These are phyloP conservation scores for Eulemur mongoz DNA, from an alignment of 2,797 vertebrate genomes.

Conservation along the genomic window DNA sequence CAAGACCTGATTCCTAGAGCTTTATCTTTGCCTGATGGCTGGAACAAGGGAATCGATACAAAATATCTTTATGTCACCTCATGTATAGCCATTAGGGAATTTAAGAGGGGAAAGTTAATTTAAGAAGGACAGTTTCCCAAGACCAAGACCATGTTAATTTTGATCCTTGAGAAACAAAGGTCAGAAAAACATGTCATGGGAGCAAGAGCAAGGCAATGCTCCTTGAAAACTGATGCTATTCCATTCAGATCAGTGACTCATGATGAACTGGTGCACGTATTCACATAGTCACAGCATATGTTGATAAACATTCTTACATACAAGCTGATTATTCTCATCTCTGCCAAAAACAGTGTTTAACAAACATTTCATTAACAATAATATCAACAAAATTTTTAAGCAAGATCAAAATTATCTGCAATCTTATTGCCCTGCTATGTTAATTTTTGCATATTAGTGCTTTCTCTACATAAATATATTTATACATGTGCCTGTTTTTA, in stretches of 20 bases:
- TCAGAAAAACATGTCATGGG: not conserved
- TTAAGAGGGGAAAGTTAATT: not conserved
- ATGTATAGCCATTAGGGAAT: not conserved
- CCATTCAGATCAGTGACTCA: not conserved
- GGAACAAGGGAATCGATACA: not conserved
- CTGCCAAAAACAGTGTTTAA: not conserved
- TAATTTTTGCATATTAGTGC: not conserved
- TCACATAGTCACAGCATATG: not conserved
- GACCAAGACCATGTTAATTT: not conserved
- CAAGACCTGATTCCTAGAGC: not conserved
- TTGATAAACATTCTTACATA: not conserved
- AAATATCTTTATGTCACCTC: not conserved
- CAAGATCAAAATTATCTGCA: constrained; percentile 10
- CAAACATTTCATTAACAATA: not conserved
- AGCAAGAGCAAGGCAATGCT: not conserved
- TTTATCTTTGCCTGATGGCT: not conserved
- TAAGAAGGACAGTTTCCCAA: not conserved
- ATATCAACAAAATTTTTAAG: not conserved
- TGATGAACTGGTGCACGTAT: not conserved
- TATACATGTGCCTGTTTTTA: not conserved
- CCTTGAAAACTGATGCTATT: not conserved
- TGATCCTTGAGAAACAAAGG: constrained; percentile 17
- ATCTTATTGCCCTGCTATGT: not conserved
- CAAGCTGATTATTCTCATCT: not conserved
- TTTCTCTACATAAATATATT: not conserved